Conservation (phyloP, 2,888 invertebrate genomes). For the Dasysyrphus tricinctus region DNA sequence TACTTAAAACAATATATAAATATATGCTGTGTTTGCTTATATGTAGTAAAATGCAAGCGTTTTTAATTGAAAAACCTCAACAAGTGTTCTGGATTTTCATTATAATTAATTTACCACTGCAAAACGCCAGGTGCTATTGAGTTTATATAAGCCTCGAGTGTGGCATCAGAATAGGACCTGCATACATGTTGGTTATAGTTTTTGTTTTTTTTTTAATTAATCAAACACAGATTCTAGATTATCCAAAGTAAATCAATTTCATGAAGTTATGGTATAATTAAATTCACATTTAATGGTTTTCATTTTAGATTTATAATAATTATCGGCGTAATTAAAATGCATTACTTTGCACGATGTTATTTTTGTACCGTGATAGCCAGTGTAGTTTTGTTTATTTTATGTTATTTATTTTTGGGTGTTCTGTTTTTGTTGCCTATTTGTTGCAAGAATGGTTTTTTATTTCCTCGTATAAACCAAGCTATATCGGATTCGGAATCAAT, state of each 20-base stretch:
- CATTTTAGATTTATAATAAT: constrained; percentile 70
- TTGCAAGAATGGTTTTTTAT: constrained; percentile 7
- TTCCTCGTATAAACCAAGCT: background rate
- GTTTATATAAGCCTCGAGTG: constrained; percentile 32
- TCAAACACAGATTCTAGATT: constrained; percentile 64
- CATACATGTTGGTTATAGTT: constrained; percentile 2
- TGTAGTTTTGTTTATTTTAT: constrained; percentile 24
- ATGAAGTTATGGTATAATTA: constrained; percentile 72
- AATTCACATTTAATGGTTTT: constrained; percentile 72
- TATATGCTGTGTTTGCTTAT: background rate
- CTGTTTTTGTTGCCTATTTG: background rate
- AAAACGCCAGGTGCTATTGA: constrained; percentile 11
- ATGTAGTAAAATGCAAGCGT: background rate
- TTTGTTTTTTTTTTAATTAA: constrained; percentile 46
- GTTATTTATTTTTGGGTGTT: background rate
- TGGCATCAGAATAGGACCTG: background rate
- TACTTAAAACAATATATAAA: constrained; percentile 14
- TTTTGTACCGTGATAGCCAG: constrained; percentile 7
- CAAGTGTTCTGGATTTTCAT: constrained; percentile 44
- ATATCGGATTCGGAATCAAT: constrained; percentile 60
- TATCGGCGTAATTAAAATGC: constrained; percentile 68
- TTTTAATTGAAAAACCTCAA: constrained; percentile 68
- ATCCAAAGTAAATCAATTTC: constrained; percentile 66
- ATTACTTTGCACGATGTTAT: constrained; percentile 36
- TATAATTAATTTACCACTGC: constrained; percentile 39